These are phyloP conservation scores for Carduelis carduelis DNA, from an alignment of 2,797 vertebrate genomes.

Conservation along the genomic window DNA sequence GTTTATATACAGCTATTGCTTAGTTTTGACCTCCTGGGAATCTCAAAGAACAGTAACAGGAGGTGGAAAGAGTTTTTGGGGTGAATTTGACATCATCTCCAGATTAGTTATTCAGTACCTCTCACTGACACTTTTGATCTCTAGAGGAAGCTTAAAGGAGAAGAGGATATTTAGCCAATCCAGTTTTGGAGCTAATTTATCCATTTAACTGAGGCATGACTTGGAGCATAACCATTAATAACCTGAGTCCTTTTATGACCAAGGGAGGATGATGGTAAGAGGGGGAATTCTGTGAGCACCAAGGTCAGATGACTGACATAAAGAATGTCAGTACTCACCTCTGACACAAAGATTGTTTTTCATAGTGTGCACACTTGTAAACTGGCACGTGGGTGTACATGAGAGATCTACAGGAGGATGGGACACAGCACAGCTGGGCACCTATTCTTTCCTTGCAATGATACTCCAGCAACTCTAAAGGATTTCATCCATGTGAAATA, in stretches of 20 bases:
- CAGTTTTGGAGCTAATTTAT: neutral
- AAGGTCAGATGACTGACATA: too few species aligned
- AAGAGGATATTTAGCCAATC: neutral
- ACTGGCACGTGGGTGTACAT: neutral
- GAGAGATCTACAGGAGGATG: neutral
- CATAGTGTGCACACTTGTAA: neutral
- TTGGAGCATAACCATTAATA: neutral
- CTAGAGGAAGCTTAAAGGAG: neutral
- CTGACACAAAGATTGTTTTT: neutral
- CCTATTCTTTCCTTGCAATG: neutral
- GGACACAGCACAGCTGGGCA: neutral
- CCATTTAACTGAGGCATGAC: neutral
- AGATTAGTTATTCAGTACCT: neutral
- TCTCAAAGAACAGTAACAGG: slow-evolving; percentile 13
- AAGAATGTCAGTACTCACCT: neutral
- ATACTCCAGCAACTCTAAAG: neutral
- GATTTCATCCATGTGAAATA: neutral
- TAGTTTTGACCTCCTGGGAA: slow-evolving; percentile 14
- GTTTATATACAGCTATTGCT: slow-evolving; percentile 46
- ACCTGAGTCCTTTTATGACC: neutral
- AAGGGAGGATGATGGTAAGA: neutral
- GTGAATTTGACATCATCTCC: neutral
- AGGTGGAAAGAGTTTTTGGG: slow-evolving; percentile 7
- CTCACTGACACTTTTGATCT: neutral
- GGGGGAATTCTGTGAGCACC: neutral